Evolutionary conservation across 2,888 invertebrate species (phyloP), one percentile per base, ranked within the genome.

Genomic region (Drosophila fulvimacula): DNA sequence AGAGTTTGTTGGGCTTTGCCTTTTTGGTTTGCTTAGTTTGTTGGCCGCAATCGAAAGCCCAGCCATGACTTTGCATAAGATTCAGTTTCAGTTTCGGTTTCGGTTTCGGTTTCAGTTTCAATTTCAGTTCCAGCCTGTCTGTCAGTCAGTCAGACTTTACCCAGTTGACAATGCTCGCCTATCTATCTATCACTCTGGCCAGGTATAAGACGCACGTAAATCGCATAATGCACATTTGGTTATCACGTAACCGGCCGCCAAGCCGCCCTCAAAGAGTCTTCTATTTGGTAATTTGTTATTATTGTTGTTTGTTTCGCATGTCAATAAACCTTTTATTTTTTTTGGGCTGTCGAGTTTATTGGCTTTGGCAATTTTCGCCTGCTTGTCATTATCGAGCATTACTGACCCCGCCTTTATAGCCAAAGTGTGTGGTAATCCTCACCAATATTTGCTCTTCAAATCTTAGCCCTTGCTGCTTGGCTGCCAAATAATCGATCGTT

Each of bases 21-120:
- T 77, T 71, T 73, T 52, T 66, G 69, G 71, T 69, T 68, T 70
- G 69, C 44, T 68, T 61, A 68, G 78, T 69, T 69, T 71, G 76
- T 64, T 73, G 71, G 55, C 59, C 81, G 53, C 72, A 65, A 75
- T 79, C 69, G 74, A 75, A 74, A 79, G 88, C 70, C 76, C 67
- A 76, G 67, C 85, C 87, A 86, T 85, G 85, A 85, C 85, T 85
- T 86, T 88, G 85, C 89, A 85, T 88, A 88, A 88, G 85, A 88
- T 80, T 67, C 72, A 78, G 64, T 76, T 79, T 72, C 76, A 38
- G 46, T 66, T 55, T 60, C 7, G n/a, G 58, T 61, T 61, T 36
- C 38, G 13, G 52, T 60, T 65, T 63, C 39, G 32, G 38, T 72
- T 73, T 49, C 24, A 24, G 24, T 24, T 24, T 27, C 27, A 30